Evolutionary conservation across 2,113 vertebrate genomes (phyloP).

Genomic region (Dipodomys stephensi): DNA sequence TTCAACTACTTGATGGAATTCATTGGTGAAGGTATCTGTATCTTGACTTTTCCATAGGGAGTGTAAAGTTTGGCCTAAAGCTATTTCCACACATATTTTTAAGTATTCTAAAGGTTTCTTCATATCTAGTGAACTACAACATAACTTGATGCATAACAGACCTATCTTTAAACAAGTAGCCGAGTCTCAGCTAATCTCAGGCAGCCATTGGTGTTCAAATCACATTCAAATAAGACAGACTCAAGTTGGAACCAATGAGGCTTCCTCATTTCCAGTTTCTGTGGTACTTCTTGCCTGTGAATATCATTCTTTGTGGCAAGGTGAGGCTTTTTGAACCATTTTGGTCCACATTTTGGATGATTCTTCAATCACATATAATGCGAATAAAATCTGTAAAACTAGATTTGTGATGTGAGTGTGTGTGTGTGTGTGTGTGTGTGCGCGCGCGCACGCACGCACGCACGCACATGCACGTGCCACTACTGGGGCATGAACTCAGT

Average conservation of each 20-base stretch:
- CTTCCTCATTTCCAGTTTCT: not conserved
- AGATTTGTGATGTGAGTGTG: not conserved
- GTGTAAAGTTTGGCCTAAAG: not conserved
- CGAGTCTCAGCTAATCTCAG: not conserved
- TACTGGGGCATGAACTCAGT: too few relatives aligned
- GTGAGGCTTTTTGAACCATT: not conserved
- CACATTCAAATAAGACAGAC: not conserved
- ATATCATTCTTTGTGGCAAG: not conserved
- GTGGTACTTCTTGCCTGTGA: not conserved
- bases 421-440: too few relatives aligned
- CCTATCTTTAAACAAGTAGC: not conserved
- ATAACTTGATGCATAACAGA: not conserved
- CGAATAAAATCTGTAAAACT: not conserved
- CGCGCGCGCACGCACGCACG: too few relatives aligned
- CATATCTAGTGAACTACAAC: not conserved
- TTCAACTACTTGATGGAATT: conserved; percentile 1
- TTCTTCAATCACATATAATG: not conserved
- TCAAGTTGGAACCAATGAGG: not conserved
- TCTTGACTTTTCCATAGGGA: not conserved
- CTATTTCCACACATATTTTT: not conserved
- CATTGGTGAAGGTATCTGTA: not conserved
- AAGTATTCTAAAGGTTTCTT: not conserved
- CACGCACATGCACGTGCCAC: too few relatives aligned
- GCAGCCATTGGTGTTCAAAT: not conserved
- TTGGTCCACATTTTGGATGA: not conserved